Evolutionary conservation across 2,888 invertebrate genomes (phyloP), one percentile per base, ranked within the genome.

Genomic region (Synanthedon andrenaeformis): DNA sequence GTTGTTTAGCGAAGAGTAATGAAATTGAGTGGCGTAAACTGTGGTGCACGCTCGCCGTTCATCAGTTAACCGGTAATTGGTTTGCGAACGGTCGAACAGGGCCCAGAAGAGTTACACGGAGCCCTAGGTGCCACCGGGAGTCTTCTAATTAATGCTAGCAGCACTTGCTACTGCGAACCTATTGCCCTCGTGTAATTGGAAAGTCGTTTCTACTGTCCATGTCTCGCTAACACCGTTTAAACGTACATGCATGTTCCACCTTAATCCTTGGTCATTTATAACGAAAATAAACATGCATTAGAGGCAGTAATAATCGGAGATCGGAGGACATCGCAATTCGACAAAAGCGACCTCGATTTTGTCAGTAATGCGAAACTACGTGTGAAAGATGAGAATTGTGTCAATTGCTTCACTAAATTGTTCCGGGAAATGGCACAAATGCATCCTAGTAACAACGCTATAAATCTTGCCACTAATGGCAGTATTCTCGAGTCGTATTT

Each of bases 41-140:
- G 76, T 76, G 74, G 72, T 73, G 74, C 75, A 71, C 74, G 72
- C 69, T 72, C 70, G 61, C 63, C 75, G 76, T 77, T 77, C 79
- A 80, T 82, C 79, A 74, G 74, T 64, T 66, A 66, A 64, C 72
- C 77, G 76, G 76, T 84, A 85, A 84, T 84, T 86, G 83, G 83
- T 79, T 76, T 66, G 74, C 72, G 68, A 72, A 69, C 66, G 35
- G 35, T 35, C 35, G 69, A 62, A 63, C 67, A 66, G 73, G 70
- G 71, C 68, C 69, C 69, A 71, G 67, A 72, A 76, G 74, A 69
- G 67, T 65, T 65, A 63, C 66, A 70, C 63, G 68, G 59, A 52
- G 60, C 56, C 62, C 63, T 60, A 10, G 35, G 67, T 65, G 67
- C 65, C 68, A 52, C 42, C 51, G 74, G 71, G 74, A 72, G 72